These are phyloP conservation scores for Aphidius colemani DNA, from an alignment of 2,888 invertebrate species.

Conservation along the genomic window DNA sequence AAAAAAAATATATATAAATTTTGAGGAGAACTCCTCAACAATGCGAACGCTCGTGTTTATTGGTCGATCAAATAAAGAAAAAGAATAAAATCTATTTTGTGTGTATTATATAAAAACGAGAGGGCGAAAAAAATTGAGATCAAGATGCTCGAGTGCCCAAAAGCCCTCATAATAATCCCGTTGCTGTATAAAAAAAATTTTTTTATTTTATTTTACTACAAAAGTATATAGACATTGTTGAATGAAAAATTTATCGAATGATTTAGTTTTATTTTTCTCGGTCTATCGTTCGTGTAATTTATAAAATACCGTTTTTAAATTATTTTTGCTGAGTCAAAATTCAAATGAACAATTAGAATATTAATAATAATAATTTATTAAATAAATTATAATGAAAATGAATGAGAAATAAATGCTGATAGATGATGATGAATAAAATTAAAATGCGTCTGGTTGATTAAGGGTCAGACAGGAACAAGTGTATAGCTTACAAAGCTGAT, in stretches of 20 bases:
- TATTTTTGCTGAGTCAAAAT: too few relatives aligned
- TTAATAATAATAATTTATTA: too few relatives aligned
- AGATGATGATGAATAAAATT: neutral
- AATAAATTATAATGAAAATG: too few relatives aligned
- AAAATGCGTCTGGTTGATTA: neutral
- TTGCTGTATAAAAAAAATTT: too few relatives aligned
- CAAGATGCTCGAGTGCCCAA: conserved; percentile 5
- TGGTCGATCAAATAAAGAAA: conserved; percentile 10
- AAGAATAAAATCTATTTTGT: neutral
- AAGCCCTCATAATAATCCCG: neutral
- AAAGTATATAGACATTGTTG: too few relatives aligned
- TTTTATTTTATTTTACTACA: too few relatives aligned
- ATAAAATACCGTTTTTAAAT: too few relatives aligned
- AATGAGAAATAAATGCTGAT: neutral
- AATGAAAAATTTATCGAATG: too few relatives aligned
- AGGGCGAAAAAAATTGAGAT: conserved; percentile 1
- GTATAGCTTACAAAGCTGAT: conserved; percentile 15
- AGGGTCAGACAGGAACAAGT: neutral
- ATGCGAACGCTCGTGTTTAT: conserved; percentile 10
- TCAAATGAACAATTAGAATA: too few relatives aligned
- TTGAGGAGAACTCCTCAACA: conserved; percentile 13
- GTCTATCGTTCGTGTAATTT: too few relatives aligned
- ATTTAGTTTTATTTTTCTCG: too few relatives aligned
- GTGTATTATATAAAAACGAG: conserved; percentile 1
- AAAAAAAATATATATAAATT: conserved; percentile 16